Conservation (phyloP, 2,888 invertebrate genomes). For the Agrilus biguttatus region DNA sequence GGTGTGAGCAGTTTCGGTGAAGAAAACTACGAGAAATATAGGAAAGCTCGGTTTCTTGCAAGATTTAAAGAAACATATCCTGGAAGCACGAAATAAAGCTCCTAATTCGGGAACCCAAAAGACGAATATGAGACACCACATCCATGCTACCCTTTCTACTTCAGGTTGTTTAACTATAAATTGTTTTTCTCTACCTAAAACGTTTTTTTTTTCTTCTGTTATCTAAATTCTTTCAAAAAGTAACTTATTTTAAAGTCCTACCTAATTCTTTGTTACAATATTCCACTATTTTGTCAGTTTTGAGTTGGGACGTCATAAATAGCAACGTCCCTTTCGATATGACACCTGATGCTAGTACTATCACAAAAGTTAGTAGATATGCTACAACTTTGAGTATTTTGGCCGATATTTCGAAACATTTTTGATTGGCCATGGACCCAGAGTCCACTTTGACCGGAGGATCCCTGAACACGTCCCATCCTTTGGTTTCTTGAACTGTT, state of each 20-base stretch:
- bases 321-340: conserved; percentile 78
- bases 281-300: conserved; percentile 56
- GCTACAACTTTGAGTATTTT: conserved; percentile 73
- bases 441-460: conserved; percentile 80
- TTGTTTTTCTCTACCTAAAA: conserved; percentile 72
- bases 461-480: conserved; percentile 94
- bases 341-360: conserved; percentile 74
- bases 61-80: conserved; percentile 85
- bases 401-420: conserved; percentile 72
- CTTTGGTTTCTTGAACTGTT: conserved; percentile 76
- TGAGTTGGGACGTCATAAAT: conserved; percentile 84
- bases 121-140: conserved; percentile 80
- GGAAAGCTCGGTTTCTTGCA: conserved; percentile 56
- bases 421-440: conserved; percentile 78
- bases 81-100: conserved; percentile 64
- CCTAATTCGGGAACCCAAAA: conserved; percentile 83
- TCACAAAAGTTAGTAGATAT: conserved; percentile 70
- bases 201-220: conserved; percentile 2
- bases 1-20: conserved; percentile 80
- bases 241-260: conserved; percentile 26
- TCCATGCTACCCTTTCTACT: conserved; percentile 81
- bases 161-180: conserved; percentile 69
- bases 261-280: conserved; percentile 80
- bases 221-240: background rate
- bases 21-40: conserved; percentile 53